Evolutionary conservation across 2,797 vertebrate species (phyloP).

Genomic region (Gastrophryne carolinensis): DNA sequence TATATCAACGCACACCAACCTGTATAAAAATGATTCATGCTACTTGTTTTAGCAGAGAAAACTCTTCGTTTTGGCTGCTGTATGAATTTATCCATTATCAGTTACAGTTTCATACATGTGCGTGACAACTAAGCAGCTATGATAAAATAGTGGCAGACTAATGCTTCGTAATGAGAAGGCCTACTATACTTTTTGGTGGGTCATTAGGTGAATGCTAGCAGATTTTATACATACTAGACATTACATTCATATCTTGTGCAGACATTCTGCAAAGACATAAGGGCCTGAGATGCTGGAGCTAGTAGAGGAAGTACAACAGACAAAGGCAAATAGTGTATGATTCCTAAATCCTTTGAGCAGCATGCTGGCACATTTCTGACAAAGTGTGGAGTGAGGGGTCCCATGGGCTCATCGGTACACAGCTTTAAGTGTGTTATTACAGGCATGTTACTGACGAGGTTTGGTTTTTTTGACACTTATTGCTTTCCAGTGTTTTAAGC

Average conservation of each 20-base stretch:
- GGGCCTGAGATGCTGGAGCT: background rate
- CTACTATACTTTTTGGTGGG: background rate
- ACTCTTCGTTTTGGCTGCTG: too few relatives aligned
- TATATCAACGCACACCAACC: too few relatives aligned
- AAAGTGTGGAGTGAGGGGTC: slow-evolving; percentile 17
- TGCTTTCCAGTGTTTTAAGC: slow-evolving; percentile 20
- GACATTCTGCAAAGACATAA: background rate
- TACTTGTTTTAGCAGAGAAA: too few relatives aligned
- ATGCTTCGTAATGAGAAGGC: background rate
- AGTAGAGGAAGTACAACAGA: background rate
- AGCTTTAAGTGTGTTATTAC: slow-evolving; percentile 18
- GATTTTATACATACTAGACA: background rate
- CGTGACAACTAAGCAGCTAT: background rate
- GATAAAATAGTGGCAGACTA: background rate
- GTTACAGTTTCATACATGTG: too few relatives aligned
- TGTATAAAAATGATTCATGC: too few relatives aligned
- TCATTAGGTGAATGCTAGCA: background rate
- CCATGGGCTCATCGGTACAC: background rate
- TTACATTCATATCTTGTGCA: background rate
- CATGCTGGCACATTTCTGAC: background rate
- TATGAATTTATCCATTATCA: too few relatives aligned
- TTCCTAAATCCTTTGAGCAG: background rate
- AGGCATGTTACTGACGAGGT: slow-evolving; percentile 3
- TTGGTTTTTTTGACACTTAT: slow-evolving; percentile 5
- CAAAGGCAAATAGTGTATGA: slow-evolving; percentile 8